Evolutionary conservation across 2,888 invertebrate genomes (phyloP), one percentile per base, ranked within the genome.

Genomic region (Tetramorium bicarinatum): DNA sequence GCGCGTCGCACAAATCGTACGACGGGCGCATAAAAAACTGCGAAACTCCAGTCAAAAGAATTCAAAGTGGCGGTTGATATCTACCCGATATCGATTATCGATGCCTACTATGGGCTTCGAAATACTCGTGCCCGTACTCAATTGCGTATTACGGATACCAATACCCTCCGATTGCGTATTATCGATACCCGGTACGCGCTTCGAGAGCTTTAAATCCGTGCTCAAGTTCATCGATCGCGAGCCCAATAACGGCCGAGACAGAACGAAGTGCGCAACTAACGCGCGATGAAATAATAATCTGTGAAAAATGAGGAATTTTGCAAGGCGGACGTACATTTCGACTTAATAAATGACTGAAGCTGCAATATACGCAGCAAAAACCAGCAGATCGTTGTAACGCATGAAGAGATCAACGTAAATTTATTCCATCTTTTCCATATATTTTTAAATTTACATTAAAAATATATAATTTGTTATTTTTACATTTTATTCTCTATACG

Each of bases 281-380:
- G 71, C 83, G 80, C 72, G 54, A 67, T 74, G 76, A 85, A 82
- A 85, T 67, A 76, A 80, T 59, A 82, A 38, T 75, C 21, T n/a
- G 84, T 72, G 84, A 85, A 83, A 87, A 64, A 76, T 85, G 66
- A 64, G 77, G 82, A 77, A 76, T 76, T 67, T 67, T 38, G 8
- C 81, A 76, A 88, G 87, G 82, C 67, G 59, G 84, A 25, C 18
- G 21, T 34, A 52, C 21, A 8, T 3, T 3, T 1, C 13, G 15
- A 18, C 34, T 7, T 38, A 0, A n/a, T 18, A 44, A 8, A 59
- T 41, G 41, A n/a, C n/a, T 7, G 8, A 15, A 44, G 8, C 15
- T 21, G 15, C 71, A n/a, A 38, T 69, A 15, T n/a, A 21, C n/a
- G 38, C 3, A 3, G 25, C 18, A 25, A n/a, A 8, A 59, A 41